Evolutionary conservation across 1,140 invertebrate species (phyloP), one percentile per base, ranked within the genome.

Genomic region (Medauroidea extradentata): DNA sequence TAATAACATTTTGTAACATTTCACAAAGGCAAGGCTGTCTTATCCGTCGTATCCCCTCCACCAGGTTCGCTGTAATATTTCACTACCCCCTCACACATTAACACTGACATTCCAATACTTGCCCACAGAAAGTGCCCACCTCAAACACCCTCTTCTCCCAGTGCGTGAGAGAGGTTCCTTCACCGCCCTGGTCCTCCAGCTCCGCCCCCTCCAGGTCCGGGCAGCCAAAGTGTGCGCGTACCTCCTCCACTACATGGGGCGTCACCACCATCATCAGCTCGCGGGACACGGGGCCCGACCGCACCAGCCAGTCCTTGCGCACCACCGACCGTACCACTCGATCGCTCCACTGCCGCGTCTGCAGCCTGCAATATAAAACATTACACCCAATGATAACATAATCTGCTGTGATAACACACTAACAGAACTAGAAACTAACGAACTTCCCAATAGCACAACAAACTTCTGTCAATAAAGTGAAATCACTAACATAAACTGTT

Each of bases 61-160:
- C n/a, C n/a, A n/a, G n/a, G n/a, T n/a, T n/a, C n/a, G n/a, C n/a
- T n/a, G n/a, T n/a, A n/a, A n/a, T n/a, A n/a, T n/a, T n/a, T n/a
- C n/a, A n/a, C n/a, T n/a, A n/a, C n/a, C n/a, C n/a, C n/a, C n/a
- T n/a, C n/a, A n/a, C n/a, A n/a, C n/a, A n/a, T n/a, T n/a, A n/a
- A n/a, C n/a, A n/a, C n/a, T n/a, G n/a, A n/a, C n/a, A n/a, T n/a
- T n/a, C 3, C 48, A 50, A 50, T 3, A 50, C 48, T 7, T 50
- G 48, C 16, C 16, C 13, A 24, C 21, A 50, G 14, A 24, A 4
- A 25, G n/a, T n/a, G 60, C 71, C 70, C 68, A 94, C 93, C 80
- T 99, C 96, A 75, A 99, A 97, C 8, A 98, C 86, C 53, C 96
- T 75, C 71, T 99, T 99, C 75, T 99, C 96, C 96, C 96, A 99